Evolutionary conservation across 2,113 vertebrate species (phyloP), one percentile per base, ranked within the genome.

Genomic region (Ctenomys sociabilis): DNA sequence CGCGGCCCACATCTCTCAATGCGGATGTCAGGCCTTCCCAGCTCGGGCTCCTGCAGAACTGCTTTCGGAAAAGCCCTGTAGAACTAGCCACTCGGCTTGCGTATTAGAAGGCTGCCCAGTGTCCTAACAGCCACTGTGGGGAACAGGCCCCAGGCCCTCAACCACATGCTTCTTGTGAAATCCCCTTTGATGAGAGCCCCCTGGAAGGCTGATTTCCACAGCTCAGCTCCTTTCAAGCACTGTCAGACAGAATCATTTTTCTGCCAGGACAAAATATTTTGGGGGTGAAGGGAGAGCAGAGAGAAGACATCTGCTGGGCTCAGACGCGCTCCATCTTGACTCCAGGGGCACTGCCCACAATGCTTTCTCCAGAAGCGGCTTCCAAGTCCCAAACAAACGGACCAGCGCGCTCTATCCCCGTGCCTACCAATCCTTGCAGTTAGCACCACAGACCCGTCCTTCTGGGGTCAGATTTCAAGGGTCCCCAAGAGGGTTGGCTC

Each of bases 121-220:
- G 24, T 73, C 45, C 73, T 0, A 1, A 64, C 45, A 4, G 9
- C 30, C 32, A 2, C 32, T 40, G 45, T 16, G 8, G 8, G 43
- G 16, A 0, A 1, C 17, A 3, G 0, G 2, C 10, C 82, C 72
- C 54, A 7, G 21, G 16, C 59, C 57, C 54, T 59, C 30, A 8
- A 4, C 54, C 40, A 54, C 40, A 8, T 2, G 3, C 54, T 85
- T n/a, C 26, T 72, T 11, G 43, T 28, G 49, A 83, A 72, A 61
- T 30, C 35, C 85, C 40, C 16, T 49, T 43, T 9, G 7, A 26
- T 2, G 1, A 84, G 66, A 13, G 4, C 24, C 43, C 17, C 35
- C 63, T 0, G 3, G 5, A 85, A 84, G 80, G 11, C 35, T 11
- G 0, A 16, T 68, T 43, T 30, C 52, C 57, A 37, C 9, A 35